These are phyloP conservation scores for Nothocercus nigrocapillus DNA, from an alignment of 2,113 vertebrate genomes.

Conservation along the genomic window DNA sequence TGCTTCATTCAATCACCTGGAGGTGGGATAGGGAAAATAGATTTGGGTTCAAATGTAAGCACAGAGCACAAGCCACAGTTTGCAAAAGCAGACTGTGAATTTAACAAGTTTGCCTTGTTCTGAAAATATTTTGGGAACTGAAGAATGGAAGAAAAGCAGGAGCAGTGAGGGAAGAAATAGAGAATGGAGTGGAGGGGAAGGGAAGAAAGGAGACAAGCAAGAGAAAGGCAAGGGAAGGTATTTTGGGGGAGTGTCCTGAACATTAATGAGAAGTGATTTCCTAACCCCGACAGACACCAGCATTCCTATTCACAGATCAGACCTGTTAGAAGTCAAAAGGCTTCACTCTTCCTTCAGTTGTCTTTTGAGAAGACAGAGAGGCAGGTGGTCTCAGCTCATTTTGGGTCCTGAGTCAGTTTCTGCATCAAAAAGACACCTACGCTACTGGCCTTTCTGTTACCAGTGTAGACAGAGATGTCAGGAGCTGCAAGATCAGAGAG, in stretches of 20 bases:
- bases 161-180: neutral
- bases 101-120: neutral
- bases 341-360: neutral
- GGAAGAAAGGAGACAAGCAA: neutral
- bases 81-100: neutral
- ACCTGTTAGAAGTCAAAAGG: neutral
- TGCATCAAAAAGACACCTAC: neutral
- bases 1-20: neutral
- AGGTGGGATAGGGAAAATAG: neutral
- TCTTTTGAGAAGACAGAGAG: neutral
- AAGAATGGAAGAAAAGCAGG: neutral
- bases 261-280: neutral
- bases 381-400: neutral
- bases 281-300: neutral
- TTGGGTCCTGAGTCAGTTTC: neutral
- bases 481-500: neutral
- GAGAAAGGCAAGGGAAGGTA: neutral
- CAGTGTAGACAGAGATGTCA: neutral
- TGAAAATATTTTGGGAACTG: neutral
- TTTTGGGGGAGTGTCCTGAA: neutral
- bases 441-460: neutral
- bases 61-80: neutral
- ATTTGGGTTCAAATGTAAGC: neutral
- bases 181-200: neutral
- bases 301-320: neutral